Evolutionary conservation across 2,888 invertebrate species (phyloP).

Genomic region (Neria commutata): DNA sequence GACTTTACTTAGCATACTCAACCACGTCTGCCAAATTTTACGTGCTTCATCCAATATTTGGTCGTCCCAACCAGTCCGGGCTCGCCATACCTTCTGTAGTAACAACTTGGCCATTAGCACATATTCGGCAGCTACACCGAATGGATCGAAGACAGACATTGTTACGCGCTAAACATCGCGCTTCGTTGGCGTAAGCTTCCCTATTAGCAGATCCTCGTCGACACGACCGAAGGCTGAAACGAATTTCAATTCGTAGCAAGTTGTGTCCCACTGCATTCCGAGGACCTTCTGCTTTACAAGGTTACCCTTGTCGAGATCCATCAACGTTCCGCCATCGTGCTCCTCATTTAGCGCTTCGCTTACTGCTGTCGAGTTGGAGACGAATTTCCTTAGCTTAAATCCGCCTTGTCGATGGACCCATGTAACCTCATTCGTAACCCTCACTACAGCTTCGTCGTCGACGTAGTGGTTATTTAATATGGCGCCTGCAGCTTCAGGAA

Average conservation of each 20-base stretch:
- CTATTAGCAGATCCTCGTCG: conserved; percentile 9
- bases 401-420: conserved; percentile 11
- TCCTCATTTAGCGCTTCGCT: not conserved
- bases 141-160: no score
- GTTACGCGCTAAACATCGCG: conserved; percentile 32
- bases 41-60: no score
- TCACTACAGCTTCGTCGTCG: conserved; percentile 14
- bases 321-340: no score
- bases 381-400: conserved; percentile 18
- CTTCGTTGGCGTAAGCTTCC: conserved; percentile 30
- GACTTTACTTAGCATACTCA: no score
- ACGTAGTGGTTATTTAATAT: conserved; percentile 28
- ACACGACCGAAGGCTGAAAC: conserved; percentile 19
- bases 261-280: conserved; percentile 34
- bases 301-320: no score
- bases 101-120: not conserved
- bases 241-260: conserved; percentile 30
- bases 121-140: not conserved
- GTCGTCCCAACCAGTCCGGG: no score
- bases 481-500: conserved; percentile 20
- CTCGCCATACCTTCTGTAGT: no score
- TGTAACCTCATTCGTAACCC: conserved; percentile 7
- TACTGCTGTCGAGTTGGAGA: conserved; percentile 12
- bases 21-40: no score
- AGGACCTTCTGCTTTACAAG: conserved; percentile 26